These are phyloP conservation scores for Peromyscus eremicus DNA, from an alignment of 2,797 vertebrate genomes.

Conservation along the genomic window DNA sequence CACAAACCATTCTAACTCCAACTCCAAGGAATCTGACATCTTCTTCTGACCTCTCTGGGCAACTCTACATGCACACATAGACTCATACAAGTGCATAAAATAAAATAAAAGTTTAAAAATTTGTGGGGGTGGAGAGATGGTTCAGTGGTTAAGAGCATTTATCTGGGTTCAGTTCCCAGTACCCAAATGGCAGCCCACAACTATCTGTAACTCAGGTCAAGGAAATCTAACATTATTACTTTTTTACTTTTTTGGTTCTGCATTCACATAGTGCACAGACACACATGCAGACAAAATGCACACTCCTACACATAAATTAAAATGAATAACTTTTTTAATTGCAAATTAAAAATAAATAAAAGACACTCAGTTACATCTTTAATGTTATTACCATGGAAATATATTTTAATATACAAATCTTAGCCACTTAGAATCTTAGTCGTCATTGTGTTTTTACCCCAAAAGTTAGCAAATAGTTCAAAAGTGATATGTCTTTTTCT, in stretches of 20 bases:
- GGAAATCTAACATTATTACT: neutral
- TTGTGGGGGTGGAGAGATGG: neutral
- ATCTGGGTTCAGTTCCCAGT: neutral
- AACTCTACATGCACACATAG: neutral
- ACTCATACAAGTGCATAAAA: neutral
- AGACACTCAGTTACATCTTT: neutral
- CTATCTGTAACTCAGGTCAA: neutral
- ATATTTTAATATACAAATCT: neutral
- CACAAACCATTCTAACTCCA: neutral
- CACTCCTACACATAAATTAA: neutral
- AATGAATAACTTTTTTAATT: neutral
- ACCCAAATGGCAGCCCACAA: neutral
- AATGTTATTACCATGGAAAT: neutral
- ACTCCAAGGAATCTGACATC: neutral
- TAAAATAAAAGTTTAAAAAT: neutral
- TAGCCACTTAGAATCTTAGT: conserved; percentile 18
- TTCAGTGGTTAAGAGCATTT: neutral
- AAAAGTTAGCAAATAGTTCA: neutral
- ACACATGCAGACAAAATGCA: neutral
- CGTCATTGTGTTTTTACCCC: neutral
- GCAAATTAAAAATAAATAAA: neutral
- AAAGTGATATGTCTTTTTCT: neutral
- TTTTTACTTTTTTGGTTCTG: neutral
- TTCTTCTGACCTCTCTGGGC: neutral
- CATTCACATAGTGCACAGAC: neutral